These are phyloP conservation scores for Nemopilema nomurai DNA, from an alignment of 30 jellyfish, hydroid and myxozoan genomes.

Conservation along the genomic window DNA sequence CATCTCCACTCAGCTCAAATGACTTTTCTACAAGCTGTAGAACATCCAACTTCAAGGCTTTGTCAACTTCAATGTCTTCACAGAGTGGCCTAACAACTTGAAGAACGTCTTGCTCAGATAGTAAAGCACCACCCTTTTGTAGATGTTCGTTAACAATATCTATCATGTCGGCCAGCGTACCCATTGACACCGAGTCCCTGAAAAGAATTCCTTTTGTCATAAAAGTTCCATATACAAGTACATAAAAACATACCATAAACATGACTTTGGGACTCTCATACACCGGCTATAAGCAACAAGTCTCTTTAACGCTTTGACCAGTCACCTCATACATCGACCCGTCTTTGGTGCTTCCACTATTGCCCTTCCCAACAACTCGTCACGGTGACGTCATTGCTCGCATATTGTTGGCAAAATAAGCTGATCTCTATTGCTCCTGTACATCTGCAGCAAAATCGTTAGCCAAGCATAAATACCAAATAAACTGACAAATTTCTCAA, in stretches of 20 bases:
- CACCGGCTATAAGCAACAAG: too few relatives aligned
- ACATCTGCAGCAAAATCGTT: too few relatives aligned
- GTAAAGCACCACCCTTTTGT: constrained; percentile 50
- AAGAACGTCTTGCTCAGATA: constrained; percentile 75
- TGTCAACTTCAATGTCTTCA: constrained; percentile 59
- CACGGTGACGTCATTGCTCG: too few relatives aligned
- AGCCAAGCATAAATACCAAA: too few relatives aligned
- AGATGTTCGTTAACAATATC: constrained; percentile 51
- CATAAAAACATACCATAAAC: background rate
- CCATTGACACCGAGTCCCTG: background rate
- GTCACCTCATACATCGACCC: too few relatives aligned
- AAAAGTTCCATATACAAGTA: background rate
- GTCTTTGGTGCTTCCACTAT: too few relatives aligned
- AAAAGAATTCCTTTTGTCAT: background rate
- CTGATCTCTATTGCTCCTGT: too few relatives aligned
- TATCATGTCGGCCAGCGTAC: constrained; percentile 15
- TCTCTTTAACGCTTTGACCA: too few relatives aligned
- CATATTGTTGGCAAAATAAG: too few relatives aligned
- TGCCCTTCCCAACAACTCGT: too few relatives aligned
- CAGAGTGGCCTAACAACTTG: constrained; percentile 88
- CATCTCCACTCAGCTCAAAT: constrained; percentile 79
- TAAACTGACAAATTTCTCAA: too few relatives aligned
- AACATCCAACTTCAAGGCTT: constrained; percentile 66
- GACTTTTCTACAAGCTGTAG: constrained; percentile 67
- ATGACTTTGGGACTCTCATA: too few relatives aligned